Percentiles rank a stretch among this genome's conserved stretches.
Evolutionary conservation across 2,113 vertebrate species (phyloP).

Genomic region (Sorex fumeus): DNA sequence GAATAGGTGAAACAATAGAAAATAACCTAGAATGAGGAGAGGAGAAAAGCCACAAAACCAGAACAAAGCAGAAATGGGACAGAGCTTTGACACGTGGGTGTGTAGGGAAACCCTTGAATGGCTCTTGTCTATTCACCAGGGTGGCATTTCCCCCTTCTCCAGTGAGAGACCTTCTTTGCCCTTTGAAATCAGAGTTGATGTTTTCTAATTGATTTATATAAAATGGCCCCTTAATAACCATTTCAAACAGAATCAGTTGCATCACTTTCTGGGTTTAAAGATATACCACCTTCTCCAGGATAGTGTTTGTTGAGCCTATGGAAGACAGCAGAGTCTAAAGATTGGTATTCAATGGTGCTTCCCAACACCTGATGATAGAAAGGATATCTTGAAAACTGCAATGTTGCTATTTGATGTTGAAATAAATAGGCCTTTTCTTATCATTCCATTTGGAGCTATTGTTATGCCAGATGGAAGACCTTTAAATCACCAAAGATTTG

Average conservation of each 20-base stretch:
- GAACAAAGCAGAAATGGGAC: neutral
- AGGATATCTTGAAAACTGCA: neutral
- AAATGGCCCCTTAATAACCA: constrained; percentile 69
- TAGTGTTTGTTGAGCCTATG: neutral
- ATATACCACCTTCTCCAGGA: neutral
- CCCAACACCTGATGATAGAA: neutral
- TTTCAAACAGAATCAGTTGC: constrained; percentile 58
- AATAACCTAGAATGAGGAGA: neutral
- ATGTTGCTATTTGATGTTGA: constrained; percentile 9
- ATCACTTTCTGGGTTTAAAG: constrained; percentile 58
- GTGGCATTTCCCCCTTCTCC: constrained; percentile 48
- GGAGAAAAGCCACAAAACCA: constrained; percentile 10
- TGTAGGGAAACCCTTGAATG: neutral
- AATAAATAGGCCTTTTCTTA: neutral
- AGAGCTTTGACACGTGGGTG: neutral
- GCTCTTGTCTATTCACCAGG: neutral
- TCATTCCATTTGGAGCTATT: neutral
- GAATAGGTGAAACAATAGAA: constrained; percentile 29
- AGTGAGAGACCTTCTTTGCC: constrained; percentile 39
- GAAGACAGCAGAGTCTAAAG: neutral
- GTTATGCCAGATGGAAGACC: constrained; percentile 14
- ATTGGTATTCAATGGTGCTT: neutral
- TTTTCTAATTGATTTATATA: constrained; percentile 76
- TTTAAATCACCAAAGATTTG: constrained; percentile 51
- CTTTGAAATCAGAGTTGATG: constrained; percentile 74